Conservation (phyloP, 2,797 vertebrate genomes). For the Tachyglossus aculeatus region DNA sequence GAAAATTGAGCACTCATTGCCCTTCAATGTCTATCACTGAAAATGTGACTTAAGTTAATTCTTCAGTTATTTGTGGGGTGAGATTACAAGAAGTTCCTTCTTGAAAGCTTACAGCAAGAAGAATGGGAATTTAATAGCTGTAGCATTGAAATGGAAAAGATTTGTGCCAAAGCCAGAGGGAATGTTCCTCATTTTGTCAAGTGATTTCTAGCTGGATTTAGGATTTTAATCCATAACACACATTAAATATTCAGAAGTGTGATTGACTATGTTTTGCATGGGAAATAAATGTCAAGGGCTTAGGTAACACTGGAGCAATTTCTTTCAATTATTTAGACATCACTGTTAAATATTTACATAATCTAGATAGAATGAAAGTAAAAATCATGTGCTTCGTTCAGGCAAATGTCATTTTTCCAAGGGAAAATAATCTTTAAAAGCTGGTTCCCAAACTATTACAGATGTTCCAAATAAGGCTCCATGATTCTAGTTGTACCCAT, state of each 20-base stretch:
- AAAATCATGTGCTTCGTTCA: slow-evolving; percentile 38
- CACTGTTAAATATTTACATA: slow-evolving; percentile 42
- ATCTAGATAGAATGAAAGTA: slow-evolving; percentile 17
- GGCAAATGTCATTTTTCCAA: slow-evolving; percentile 46
- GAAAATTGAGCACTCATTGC: too few relatives aligned
- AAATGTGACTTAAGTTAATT: background rate
- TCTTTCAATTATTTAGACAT: slow-evolving; percentile 31
- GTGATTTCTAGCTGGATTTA: slow-evolving; percentile 10
- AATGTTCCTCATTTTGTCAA: slow-evolving; percentile 14
- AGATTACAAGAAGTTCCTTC: background rate
- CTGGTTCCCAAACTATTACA: slow-evolving; percentile 35
- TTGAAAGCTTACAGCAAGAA: background rate
- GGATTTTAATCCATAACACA: slow-evolving; percentile 5
- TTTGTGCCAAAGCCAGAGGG: slow-evolving; percentile 15
- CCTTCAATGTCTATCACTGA: background rate
- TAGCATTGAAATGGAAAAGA: background rate
- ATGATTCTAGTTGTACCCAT: slow-evolving; percentile 38
- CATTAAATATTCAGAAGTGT: slow-evolving; percentile 35
- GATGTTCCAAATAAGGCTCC: slow-evolving; percentile 43
- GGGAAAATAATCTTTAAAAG: slow-evolving; percentile 41
- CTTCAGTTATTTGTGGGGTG: background rate
- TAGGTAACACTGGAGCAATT: slow-evolving; percentile 15
- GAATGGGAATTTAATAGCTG: background rate
- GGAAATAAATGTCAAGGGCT: slow-evolving; percentile 40
- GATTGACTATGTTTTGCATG: slow-evolving; percentile 25